Conservation (phyloP, 2,113 vertebrate species). For the Catharus fuscescens region DNA sequence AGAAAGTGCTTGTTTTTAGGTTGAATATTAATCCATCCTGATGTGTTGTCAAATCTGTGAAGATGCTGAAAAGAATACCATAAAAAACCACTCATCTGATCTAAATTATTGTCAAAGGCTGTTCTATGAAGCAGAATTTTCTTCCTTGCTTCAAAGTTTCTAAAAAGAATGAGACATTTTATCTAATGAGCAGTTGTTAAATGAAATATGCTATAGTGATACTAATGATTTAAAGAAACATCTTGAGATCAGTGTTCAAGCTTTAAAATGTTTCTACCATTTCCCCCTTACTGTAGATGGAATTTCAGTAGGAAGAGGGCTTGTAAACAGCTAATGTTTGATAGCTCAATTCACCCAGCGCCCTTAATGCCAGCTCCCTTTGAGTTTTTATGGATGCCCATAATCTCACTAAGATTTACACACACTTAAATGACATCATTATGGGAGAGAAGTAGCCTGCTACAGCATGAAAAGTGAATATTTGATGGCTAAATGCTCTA, state of each 20-base stretch:
- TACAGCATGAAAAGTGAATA: not conserved
- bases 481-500: not conserved
- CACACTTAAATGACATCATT: not conserved
- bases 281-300: not conserved
- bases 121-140: constrained; percentile 28
- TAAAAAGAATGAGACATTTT: constrained; percentile 1
- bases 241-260: not conserved
- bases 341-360: not conserved
- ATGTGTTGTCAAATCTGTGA: constrained; percentile 36
- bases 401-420: not conserved
- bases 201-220: not conserved
- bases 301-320: constrained; percentile 24
- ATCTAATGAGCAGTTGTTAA: constrained; percentile 40
- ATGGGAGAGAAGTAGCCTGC: not conserved
- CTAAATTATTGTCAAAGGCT: constrained; percentile 60
- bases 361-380: not conserved
- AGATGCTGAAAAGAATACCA: constrained; percentile 40
- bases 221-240: constrained; percentile 42
- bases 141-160: constrained; percentile 29
- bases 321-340: not conserved
- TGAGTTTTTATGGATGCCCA: not conserved
- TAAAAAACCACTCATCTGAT: constrained; percentile 46
- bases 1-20: constrained; percentile 36
- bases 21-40: constrained; percentile 56
- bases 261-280: not conserved